Base-by-base conservation (phyloP, 2,888 invertebrate genomes). In the Parochlus steinenii region DNA sequence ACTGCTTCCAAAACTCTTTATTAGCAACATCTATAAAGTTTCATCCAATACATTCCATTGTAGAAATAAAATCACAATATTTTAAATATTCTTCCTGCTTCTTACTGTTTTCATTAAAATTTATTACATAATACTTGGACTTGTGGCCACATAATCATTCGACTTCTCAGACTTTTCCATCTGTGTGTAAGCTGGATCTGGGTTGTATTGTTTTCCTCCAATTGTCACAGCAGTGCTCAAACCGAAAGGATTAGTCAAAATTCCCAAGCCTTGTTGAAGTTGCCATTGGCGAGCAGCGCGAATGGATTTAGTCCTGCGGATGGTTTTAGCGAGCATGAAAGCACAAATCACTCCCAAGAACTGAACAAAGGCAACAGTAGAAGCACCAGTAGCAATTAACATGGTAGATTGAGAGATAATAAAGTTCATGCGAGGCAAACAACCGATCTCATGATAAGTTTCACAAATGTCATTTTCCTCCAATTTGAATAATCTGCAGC, bases 331-430 rank as follows among this genome's bases (percentile, higher is more conserved):
- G 55, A 93, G 62, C 61, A 85, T 81, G 55, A 83, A 81, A 3
- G 92, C 83, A 52, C 90, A 86, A 42, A 86, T 66, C 32, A 90
- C 78, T 43, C 89, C 90, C 48, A 89, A 65, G 28, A 89, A 61
- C 82, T 82, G 81, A 41, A 82, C 77, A 46, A 81, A 71, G 6
- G 78, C 77, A 39, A 82, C 76, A n/a, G 79, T 77, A 46, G 78
- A 63, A 4, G 79, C 79, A 4, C 79, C 81, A 32, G 77, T 76
- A 3, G 74, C 78, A 40, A 80, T 56, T 33, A 80, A 58, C 37
- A 78, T 66, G 18, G 77, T 71, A 49, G 79, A 77, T 51, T 75
- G 74, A 44, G 69, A 65, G n/a, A 78, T 61, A 40, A 78, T 55
- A 44, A 64, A 64, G 32, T 64, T 58, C 44, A 80, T 63, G 32